These are phyloP conservation scores for Germaria angustata DNA, from an alignment of 2,888 invertebrate species.

Conservation along the genomic window DNA sequence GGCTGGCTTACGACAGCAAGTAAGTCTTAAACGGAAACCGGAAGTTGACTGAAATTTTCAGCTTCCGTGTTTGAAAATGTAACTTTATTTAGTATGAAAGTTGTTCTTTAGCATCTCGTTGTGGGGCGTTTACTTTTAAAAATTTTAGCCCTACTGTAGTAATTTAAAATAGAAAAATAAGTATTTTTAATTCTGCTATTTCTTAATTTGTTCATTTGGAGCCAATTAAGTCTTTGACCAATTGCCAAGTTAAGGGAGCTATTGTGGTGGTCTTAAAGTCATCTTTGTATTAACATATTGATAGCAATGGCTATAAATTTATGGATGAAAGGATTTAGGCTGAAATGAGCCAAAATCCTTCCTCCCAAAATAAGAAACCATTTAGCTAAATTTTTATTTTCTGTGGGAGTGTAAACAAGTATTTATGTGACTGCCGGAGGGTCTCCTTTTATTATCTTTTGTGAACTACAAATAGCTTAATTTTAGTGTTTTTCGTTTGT, in stretches of 20 bases:
- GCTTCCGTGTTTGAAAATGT: constrained; percentile 29
- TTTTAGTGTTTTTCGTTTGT: constrained; percentile 24
- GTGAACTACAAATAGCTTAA: constrained; percentile 49
- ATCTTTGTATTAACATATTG: neutral
- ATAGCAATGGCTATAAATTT: constrained; percentile 33
- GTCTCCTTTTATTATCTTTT: constrained; percentile 21
- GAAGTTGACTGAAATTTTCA: constrained; percentile 50
- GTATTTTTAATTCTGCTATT: neutral
- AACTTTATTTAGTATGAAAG: constrained; percentile 18
- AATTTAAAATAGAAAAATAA: too few species aligned
- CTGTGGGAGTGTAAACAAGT: neutral
- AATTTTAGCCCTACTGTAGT: too few species aligned
- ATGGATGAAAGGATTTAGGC: too few species aligned
- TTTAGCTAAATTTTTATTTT: constrained; percentile 4
- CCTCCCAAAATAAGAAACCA: neutral
- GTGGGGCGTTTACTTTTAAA: neutral
- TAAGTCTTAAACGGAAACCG: constrained; percentile 37
- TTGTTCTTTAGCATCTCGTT: neutral
- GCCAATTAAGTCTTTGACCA: constrained; percentile 32
- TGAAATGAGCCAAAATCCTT: too few species aligned
- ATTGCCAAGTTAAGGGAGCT: constrained; percentile 13
- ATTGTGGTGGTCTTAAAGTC: neutral
- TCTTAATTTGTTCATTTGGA: neutral
- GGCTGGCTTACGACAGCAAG: constrained; percentile 31
- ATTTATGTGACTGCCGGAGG: neutral